Percentiles rank a stretch among this genome's conserved stretches.
phyloP scores from a whole-genome alignment of 2,888 invertebrate species.

The Leptinotarsa tumamoca region DNA sequence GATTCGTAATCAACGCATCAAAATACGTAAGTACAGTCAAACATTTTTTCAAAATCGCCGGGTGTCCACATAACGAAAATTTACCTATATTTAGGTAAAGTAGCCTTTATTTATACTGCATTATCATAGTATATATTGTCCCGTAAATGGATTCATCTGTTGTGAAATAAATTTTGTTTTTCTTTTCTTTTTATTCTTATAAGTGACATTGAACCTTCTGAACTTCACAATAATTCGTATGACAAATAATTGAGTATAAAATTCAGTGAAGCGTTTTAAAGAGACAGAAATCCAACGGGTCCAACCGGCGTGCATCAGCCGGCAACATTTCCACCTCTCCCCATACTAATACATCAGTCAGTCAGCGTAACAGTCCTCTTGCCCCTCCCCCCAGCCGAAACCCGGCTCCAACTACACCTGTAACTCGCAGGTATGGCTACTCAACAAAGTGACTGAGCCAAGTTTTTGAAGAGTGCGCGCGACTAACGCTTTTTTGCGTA shows the following conservation, averaged over 20 bases:
- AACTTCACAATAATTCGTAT: not conserved
- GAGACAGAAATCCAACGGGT: conserved; percentile 20
- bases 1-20: no score
- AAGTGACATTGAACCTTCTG: no score
- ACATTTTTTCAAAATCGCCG: no score
- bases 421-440: conserved; percentile 48
- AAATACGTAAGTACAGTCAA: no score
- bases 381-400: conserved; percentile 42
- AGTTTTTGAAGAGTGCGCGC: conserved; percentile 42
- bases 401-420: conserved; percentile 47
- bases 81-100: no score
- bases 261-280: conserved; percentile 12
- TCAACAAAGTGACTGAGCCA: conserved; percentile 47
- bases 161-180: no score
- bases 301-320: conserved; percentile 28
- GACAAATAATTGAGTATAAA: not conserved
- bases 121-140: no score
- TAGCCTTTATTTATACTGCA: no score
- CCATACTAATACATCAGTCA: conserved; percentile 28
- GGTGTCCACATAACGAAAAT: no score
- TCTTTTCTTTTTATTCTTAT: no score
- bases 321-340: conserved; percentile 44
- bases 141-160: no score
- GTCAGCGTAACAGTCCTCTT: conserved; percentile 45
- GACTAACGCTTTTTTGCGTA: conserved; percentile 27